phyloP scores from a whole-genome alignment of 2,113 vertebrate species.

The Syngnathus floridae region DNA sequence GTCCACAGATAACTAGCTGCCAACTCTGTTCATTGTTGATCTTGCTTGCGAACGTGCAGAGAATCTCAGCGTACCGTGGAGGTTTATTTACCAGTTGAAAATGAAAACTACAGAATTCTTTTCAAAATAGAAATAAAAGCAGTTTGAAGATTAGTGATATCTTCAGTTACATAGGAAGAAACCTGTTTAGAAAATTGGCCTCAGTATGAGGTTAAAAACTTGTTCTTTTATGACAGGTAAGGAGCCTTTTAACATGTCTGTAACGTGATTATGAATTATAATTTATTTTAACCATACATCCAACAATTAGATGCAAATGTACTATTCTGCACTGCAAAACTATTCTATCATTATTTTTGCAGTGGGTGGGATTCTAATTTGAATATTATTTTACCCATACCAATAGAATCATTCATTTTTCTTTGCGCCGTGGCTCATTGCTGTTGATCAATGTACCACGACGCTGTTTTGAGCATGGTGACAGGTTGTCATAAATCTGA shows the following conservation, averaged over 20 bases:
- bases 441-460: slow-evolving; percentile 30
- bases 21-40: slow-evolving; percentile 38
- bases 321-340: slow-evolving; percentile 1
- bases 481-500: slow-evolving; percentile 49
- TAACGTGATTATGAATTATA: too few species aligned
- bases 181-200: background rate
- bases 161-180: background rate
- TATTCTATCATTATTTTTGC: slow-evolving; percentile 1
- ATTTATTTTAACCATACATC: too few species aligned
- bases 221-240: too few species aligned
- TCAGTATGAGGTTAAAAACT: background rate
- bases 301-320: background rate
- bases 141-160: background rate
- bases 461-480: slow-evolving; percentile 23
- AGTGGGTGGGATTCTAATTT: slow-evolving; percentile 28
- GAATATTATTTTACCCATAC: slow-evolving; percentile 1
- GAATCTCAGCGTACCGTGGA: slow-evolving; percentile 15
- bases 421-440: slow-evolving; percentile 35
- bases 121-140: background rate
- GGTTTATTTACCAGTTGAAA: slow-evolving; percentile 3
- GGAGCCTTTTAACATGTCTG: too few species aligned
- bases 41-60: slow-evolving; percentile 5
- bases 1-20: slow-evolving; percentile 46
- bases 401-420: slow-evolving; percentile 14
- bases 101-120: background rate